phyloP scores from a whole-genome alignment of 2,888 invertebrate species.

The Celastrina argiolus region DNA sequence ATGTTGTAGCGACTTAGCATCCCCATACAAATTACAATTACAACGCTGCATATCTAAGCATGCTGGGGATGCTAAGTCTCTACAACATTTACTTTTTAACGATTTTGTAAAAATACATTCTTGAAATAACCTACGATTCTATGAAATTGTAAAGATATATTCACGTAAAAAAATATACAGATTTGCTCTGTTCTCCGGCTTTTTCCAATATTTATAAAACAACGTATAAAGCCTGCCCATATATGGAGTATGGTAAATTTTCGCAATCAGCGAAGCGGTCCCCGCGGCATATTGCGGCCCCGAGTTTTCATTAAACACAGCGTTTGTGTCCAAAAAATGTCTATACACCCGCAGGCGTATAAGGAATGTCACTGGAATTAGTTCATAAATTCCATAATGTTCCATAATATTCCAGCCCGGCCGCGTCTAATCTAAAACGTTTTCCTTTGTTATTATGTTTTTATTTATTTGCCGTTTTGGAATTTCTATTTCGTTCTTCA shows the following conservation, averaged over 20 bases:
- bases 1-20: too few relatives aligned
- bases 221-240: conserved; percentile 45
- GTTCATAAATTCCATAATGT: conserved; percentile 60
- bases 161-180: too few relatives aligned
- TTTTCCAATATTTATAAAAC: not conserved
- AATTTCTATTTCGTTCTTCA: conserved; percentile 26
- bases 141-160: too few relatives aligned
- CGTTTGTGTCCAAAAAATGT: conserved; percentile 66
- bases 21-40: too few relatives aligned
- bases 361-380: conserved; percentile 73
- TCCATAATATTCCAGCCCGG: conserved; percentile 51
- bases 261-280: conserved; percentile 66
- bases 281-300: conserved; percentile 67
- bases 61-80: too few relatives aligned
- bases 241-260: conserved; percentile 58
- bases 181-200: not conserved
- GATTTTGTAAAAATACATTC: too few relatives aligned
- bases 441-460: conserved; percentile 28
- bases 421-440: conserved; percentile 38
- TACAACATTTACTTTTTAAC: too few relatives aligned
- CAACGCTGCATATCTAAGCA: too few relatives aligned
- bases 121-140: too few relatives aligned
- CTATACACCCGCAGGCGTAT: conserved; percentile 61
- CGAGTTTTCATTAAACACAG: conserved; percentile 74
- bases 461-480: conserved; percentile 36